A percentile compares a stretch with the other conserved stretches of the same genome.
Evolutionary conservation across 2,888 invertebrate genomes (phyloP).

Genomic region (Rhorus exstirpatorius): DNA sequence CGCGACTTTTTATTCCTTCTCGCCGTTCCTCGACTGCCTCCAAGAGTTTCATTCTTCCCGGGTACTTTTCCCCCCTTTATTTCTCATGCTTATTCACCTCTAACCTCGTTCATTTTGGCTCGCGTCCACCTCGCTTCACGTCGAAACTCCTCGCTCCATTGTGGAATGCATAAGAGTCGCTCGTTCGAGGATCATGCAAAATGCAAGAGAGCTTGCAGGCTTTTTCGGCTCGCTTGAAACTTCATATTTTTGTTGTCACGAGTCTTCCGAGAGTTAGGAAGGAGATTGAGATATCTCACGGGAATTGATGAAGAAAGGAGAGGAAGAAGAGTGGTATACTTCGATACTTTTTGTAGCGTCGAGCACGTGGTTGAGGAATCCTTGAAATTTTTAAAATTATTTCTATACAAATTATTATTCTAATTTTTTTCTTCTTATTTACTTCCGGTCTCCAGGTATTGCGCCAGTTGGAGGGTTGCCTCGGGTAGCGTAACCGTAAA

Average conservation of each 20-base stretch:
- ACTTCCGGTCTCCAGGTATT: too few relatives aligned
- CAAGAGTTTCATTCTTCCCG: constrained; percentile 62
- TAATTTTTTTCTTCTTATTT: too few relatives aligned
- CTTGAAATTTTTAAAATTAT: too few relatives aligned
- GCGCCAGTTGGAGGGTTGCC: too few relatives aligned
- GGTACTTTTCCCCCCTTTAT: constrained; percentile 68
- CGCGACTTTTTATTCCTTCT: constrained; percentile 45
- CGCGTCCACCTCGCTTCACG: constrained; percentile 23
- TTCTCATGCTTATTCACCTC: constrained; percentile 52
- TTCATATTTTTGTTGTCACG: background rate
- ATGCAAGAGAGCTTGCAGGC: background rate
- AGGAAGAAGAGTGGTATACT: too few relatives aligned
- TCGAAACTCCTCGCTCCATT: constrained; percentile 18
- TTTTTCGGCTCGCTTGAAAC: background rate
- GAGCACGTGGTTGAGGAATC: too few relatives aligned
- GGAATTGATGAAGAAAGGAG: too few relatives aligned
- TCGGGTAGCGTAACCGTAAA: too few relatives aligned
- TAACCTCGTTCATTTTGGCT: constrained; percentile 34
- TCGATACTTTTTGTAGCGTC: too few relatives aligned
- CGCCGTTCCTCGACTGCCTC: constrained; percentile 46
- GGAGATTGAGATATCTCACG: background rate
- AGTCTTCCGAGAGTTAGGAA: background rate
- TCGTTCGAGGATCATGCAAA: constrained; percentile 4
- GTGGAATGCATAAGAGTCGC: constrained; percentile 49
- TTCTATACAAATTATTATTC: too few relatives aligned